Conservation (phyloP, 2,888 invertebrate genomes). For the Baccha elongata region DNA sequence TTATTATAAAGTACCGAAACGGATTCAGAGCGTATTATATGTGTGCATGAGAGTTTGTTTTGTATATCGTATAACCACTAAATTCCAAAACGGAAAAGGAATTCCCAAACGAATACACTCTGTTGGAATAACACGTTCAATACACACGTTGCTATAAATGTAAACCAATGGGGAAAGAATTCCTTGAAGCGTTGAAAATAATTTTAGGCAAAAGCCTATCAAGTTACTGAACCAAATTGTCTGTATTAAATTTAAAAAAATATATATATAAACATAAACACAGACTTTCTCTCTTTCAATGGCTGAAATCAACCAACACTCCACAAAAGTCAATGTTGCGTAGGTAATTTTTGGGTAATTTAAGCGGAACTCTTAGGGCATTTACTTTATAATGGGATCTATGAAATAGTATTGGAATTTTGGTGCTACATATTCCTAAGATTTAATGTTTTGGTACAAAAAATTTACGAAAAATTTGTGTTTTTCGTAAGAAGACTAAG, state of each 20-base stretch:
- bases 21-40: background rate
- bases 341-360: slow-evolving; percentile 33
- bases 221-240: slow-evolving; percentile 35
- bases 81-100: slow-evolving; percentile 7
- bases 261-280: background rate
- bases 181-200: slow-evolving; percentile 35
- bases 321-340: slow-evolving; percentile 26
- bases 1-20: slow-evolving; percentile 17
- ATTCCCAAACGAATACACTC: background rate
- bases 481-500: too few relatives aligned
- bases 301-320: slow-evolving; percentile 25
- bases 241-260: slow-evolving; percentile 28
- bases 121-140: background rate
- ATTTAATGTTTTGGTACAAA: too few relatives aligned
- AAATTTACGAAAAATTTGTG: too few relatives aligned
- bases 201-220: slow-evolving; percentile 6
- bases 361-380: background rate
- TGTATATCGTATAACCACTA: background rate
- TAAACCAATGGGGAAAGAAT: slow-evolving; percentile 18
- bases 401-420: background rate
- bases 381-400: background rate
- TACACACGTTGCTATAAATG: background rate
- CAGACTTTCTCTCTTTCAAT: background rate
- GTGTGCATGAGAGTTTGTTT: background rate
- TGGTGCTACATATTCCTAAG: too few relatives aligned